Conservation (phyloP, 2,113 vertebrate genomes). For the Phylloscopus trochiloides region DNA sequence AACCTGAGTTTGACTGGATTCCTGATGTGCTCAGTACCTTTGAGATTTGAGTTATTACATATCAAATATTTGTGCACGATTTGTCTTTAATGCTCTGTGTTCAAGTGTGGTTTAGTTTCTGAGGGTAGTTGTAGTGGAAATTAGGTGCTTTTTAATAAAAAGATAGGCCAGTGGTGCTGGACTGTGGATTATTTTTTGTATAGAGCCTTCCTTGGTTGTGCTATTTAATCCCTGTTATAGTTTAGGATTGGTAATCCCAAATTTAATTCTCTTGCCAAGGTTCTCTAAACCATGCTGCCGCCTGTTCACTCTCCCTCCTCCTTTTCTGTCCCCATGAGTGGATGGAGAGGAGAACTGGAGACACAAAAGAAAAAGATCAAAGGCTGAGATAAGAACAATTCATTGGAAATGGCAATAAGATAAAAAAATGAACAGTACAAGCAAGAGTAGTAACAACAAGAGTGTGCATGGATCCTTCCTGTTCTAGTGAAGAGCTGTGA, state of each 20-base stretch:
- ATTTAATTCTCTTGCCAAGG: not conserved
- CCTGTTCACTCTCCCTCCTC: not conserved
- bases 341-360: not conserved
- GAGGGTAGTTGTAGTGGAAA: not conserved
- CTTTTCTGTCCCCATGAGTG: not conserved
- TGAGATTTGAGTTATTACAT: not conserved
- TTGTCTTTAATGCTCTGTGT: not conserved
- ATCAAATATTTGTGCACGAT: accelerated
- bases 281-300: not conserved
- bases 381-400: not conserved
- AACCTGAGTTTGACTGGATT: not conserved
- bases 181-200: not conserved
- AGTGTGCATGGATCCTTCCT: not conserved
- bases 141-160: not conserved
- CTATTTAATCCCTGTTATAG: not conserved
- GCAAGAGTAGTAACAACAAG: not conserved
- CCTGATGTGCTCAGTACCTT: not conserved
- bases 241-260: not conserved
- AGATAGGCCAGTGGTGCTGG: not conserved
- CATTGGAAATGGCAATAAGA: not conserved
- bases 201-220: not conserved
- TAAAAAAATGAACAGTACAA: not conserved
- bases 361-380: not conserved
- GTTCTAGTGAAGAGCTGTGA: not conserved
- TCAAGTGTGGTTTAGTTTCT: not conserved